Evolutionary conservation across 2,888 invertebrate species (phyloP).

Genomic region (Hirtodrosophila trivittata): DNA sequence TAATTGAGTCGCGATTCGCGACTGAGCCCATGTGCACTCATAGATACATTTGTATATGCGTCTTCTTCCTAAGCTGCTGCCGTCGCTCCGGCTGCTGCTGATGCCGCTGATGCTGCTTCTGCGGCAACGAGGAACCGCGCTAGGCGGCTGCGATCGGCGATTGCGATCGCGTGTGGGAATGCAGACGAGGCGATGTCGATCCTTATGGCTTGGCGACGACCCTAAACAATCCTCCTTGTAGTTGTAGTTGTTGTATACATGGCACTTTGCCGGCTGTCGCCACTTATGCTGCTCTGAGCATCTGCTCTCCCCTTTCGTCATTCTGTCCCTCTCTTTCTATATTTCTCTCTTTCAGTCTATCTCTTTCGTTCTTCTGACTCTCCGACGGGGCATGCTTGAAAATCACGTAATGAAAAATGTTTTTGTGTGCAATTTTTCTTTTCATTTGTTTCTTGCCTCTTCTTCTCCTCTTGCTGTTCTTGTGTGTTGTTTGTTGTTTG

Average conservation of each 20-base stretch:
- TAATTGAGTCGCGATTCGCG: slow-evolving; percentile 81
- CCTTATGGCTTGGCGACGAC: slow-evolving; percentile 67
- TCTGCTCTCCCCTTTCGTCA: slow-evolving; percentile 11
- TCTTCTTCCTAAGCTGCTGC: slow-evolving; percentile 17
- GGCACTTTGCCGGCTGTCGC: slow-evolving; percentile 82
- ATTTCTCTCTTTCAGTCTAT: not conserved
- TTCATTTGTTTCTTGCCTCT: slow-evolving; percentile 61
- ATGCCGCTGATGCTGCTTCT: slow-evolving; percentile 43
- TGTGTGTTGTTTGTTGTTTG: slow-evolving; percentile 41
- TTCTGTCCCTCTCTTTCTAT: slow-evolving; percentile 10
- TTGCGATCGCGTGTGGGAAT: slow-evolving; percentile 80
- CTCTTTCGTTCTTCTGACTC: slow-evolving; percentile 22
- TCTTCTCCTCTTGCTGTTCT: slow-evolving; percentile 21
- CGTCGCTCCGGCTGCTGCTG: slow-evolving; percentile 20
- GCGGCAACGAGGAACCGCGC: slow-evolving; percentile 33
- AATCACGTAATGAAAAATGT: slow-evolving; percentile 79
- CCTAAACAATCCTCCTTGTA: slow-evolving; percentile 58
- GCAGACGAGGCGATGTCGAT: slow-evolving; percentile 67
- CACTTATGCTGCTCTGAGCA: slow-evolving; percentile 62
- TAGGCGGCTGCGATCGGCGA: slow-evolving; percentile 45
- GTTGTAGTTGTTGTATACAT: slow-evolving; percentile 66
- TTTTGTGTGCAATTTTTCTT: slow-evolving; percentile 77
- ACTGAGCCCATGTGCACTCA: slow-evolving; percentile 55
- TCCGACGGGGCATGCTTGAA: slow-evolving; percentile 60
- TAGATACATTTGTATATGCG: slow-evolving; percentile 67